Evolutionary conservation across 1,140 invertebrate species (phyloP), one percentile per base, ranked within the genome.

Genomic region (Pachyrhynchus sulphureomaculatus): DNA sequence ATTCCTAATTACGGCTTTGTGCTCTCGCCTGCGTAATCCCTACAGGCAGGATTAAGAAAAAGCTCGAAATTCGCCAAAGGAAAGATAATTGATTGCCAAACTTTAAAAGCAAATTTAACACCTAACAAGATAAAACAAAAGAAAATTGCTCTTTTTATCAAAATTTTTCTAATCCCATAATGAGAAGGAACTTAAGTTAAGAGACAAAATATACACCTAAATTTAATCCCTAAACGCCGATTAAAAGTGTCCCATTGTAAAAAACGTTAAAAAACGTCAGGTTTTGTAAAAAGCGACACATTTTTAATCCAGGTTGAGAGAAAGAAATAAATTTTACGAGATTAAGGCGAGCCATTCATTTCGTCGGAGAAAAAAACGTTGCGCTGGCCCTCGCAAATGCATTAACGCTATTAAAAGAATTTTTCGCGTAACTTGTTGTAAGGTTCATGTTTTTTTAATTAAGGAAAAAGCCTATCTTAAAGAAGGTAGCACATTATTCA

Each of bases 231-330:
- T 34, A 58, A 64, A 59, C 47, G 48, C 45, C 54, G 62, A 59
- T 64, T 64, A 64, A 64, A 21, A n/a, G n/a, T 33, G 51, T 62
- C 47, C 34, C 37, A 41, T 32, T 44, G 54, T 56, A 45, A 37
- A n/a, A 47, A 24, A 24, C 24, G 44, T 47, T 56, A 45, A 37
- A n/a, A 47, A 24, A 24, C 24, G 44, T 47, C 15, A 18, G 17
- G 44, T 47, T 47, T 47, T 24, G n/a, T 5, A 6, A 13, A 24
- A 47, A 47, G 33, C 32, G 33, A 41, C 49, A 48, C 32, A 37
- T 53, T 53, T 53, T 53, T 53, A 53, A 53, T 21, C 32, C 17
- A 41, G 21, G 33, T 15, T n/a, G 34, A n/a, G n/a, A 10, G n/a
- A 10, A 41, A 37, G 34, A 41, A 34, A 53, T 53, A 53, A 53